phyloP scores from a whole-genome alignment of 2,797 vertebrate genomes.

The Cryptoblepharus egeriae region DNA sequence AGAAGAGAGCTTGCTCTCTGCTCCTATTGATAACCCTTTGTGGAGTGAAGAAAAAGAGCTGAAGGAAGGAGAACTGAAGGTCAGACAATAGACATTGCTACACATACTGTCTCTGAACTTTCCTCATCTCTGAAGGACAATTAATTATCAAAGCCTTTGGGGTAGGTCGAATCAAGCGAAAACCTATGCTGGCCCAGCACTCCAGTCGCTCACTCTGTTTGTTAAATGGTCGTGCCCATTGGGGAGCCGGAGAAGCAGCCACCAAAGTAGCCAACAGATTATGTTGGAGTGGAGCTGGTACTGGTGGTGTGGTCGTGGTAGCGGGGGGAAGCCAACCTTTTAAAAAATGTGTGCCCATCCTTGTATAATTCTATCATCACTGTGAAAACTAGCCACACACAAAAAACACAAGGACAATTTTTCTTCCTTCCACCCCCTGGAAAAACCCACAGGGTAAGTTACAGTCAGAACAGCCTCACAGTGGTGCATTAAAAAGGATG shows the following conservation, averaged over 20 bases:
- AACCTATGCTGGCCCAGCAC: conserved; percentile 74
- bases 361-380: conserved; percentile 85
- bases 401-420: conserved; percentile 82
- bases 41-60: conserved; percentile 78
- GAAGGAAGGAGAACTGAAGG: conserved; percentile 78
- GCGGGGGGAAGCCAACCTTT: conserved; percentile 82
- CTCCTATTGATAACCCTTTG: conserved; percentile 82
- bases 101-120: conserved; percentile 82
- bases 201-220: conserved; percentile 74
- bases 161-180: conserved; percentile 83
- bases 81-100: conserved; percentile 80
- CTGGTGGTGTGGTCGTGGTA: background rate
- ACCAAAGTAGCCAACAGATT: conserved; percentile 80
- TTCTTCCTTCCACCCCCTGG: conserved; percentile 73
- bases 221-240: conserved; percentile 79
- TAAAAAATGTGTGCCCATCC: conserved; percentile 77
- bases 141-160: conserved; percentile 89
- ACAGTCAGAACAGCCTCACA: conserved; percentile 82
- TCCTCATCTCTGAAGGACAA: conserved; percentile 83
- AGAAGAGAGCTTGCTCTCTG: conserved; percentile 73
- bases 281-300: conserved; percentile 20
- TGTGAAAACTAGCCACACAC: conserved; percentile 84
- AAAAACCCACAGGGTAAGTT: conserved; percentile 85
- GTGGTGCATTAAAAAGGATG: conserved; percentile 83
- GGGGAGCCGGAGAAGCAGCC: conserved; percentile 80